Conservation (phyloP, 2,888 invertebrate species). For the Drosophila borborema region DNA sequence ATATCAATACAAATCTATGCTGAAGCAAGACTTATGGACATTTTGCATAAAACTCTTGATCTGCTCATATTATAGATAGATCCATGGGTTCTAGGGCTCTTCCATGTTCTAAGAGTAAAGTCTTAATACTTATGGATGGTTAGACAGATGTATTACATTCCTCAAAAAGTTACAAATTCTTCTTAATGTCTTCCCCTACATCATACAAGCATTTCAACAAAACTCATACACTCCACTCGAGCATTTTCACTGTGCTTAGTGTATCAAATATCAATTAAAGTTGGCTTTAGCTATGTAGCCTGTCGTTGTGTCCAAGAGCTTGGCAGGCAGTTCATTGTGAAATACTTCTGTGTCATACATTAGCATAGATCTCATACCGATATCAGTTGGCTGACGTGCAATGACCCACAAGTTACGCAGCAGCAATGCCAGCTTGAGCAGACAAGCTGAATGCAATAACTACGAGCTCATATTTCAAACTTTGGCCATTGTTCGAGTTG, state of each 20-base stretch:
- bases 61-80: too few species aligned
- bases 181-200: neutral
- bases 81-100: too few species aligned
- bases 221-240: neutral
- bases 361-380: conserved; percentile 1
- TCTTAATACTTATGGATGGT: too few species aligned
- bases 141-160: too few species aligned
- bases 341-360: neutral
- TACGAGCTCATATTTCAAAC: conserved; percentile 54
- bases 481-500: conserved; percentile 12
- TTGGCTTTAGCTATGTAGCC: neutral
- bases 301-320: neutral
- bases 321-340: neutral
- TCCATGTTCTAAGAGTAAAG: too few species aligned
- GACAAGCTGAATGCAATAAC: conserved; percentile 10
- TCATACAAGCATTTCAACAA: neutral
- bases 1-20: too few species aligned
- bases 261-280: neutral
- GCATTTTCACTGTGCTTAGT: too few species aligned
- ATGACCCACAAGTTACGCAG: conserved; percentile 2
- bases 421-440: conserved; percentile 24
- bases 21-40: neutral
- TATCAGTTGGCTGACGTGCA: conserved; percentile 40
- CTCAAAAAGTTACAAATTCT: neutral
- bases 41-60: too few species aligned